Percentiles rank a stretch among this genome's conserved stretches.
Evolutionary conservation across 2,888 invertebrate genomes (phyloP).

Genomic region (Pyrgus malvae): DNA sequence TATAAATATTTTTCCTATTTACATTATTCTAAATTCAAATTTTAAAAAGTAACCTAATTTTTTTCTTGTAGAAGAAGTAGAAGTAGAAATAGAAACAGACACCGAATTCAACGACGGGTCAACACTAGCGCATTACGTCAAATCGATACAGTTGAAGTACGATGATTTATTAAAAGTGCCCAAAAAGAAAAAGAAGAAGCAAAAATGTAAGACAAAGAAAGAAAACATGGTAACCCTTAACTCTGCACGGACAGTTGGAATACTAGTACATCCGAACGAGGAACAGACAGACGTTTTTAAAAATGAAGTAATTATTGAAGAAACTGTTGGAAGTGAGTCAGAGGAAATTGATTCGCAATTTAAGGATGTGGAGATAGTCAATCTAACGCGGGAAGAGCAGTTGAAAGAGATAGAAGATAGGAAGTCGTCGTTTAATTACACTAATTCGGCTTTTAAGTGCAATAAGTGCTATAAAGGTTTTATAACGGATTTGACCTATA

Average conservation of each 20-base stretch:
- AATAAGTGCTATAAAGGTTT: conserved; percentile 64
- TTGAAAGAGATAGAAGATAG: conserved; percentile 50
- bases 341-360: neutral
- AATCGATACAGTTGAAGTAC: no score
- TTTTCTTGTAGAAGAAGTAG: no score
- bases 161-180: no score
- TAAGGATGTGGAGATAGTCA: conserved; percentile 45
- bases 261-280: neutral
- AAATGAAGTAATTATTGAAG: neutral
- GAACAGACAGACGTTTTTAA: neutral
- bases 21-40: no score
- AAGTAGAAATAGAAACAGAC: no score
- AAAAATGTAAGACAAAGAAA: no score
- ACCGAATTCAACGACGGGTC: no score
- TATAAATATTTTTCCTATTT: no score
- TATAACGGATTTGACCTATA: conserved; percentile 52
- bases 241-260: no score
- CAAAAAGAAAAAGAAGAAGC: neutral
- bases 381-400: conserved; percentile 55
- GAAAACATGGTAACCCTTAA: no score
- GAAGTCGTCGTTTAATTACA: conserved; percentile 52
- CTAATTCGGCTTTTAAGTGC: conserved; percentile 60
- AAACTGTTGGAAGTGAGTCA: neutral
- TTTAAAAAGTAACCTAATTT: no score
- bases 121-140: no score